These are phyloP conservation scores for Bolborhynchus lineola DNA, from an alignment of 2,113 vertebrate species.

Conservation along the genomic window DNA sequence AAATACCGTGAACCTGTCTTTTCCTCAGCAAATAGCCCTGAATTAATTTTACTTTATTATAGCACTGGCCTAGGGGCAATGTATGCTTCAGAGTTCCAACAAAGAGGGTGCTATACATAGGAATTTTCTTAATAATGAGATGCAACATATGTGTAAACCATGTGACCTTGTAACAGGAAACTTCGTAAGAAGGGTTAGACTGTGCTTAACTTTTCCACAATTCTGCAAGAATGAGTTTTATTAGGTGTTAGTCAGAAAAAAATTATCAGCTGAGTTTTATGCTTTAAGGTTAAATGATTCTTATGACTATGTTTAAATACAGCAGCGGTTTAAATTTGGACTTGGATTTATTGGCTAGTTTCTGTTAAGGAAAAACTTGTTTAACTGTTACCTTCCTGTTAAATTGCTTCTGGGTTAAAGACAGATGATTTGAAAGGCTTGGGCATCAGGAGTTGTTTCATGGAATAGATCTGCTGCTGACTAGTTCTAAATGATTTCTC, in stretches of 20 bases:
- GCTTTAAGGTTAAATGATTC: slow-evolving; percentile 72
- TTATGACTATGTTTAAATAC: slow-evolving; percentile 59
- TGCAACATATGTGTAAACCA: slow-evolving; percentile 72
- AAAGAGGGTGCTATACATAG: slow-evolving; percentile 73
- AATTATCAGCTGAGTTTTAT: slow-evolving; percentile 77
- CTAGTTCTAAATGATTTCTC: slow-evolving; percentile 40
- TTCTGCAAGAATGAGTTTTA: slow-evolving; percentile 78
- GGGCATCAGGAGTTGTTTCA: slow-evolving; percentile 27
- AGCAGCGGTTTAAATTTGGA: slow-evolving; percentile 52
- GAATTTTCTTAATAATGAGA: slow-evolving; percentile 69
- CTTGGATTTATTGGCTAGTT: slow-evolving; percentile 61
- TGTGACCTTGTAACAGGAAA: slow-evolving; percentile 74
- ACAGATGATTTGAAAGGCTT: slow-evolving; percentile 36
- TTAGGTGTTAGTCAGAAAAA: slow-evolving; percentile 78
- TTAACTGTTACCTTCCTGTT: slow-evolving; percentile 65
- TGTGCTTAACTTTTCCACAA: slow-evolving; percentile 75
- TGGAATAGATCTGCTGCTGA: neutral
- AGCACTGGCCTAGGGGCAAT: slow-evolving; percentile 66
- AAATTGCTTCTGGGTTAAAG: neutral
- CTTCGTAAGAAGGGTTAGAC: slow-evolving; percentile 68
- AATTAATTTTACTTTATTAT: slow-evolving; percentile 75
- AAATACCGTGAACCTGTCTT: slow-evolving; percentile 28
- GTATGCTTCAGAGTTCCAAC: slow-evolving; percentile 60
- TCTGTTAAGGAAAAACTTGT: slow-evolving; percentile 47
- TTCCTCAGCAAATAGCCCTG: slow-evolving; percentile 57